A percentile compares a stretch with the other conserved stretches of the same genome.
These are phyloP conservation scores for Polietes domitor DNA, from an alignment of 2,888 invertebrate species.

Conservation along the genomic window DNA sequence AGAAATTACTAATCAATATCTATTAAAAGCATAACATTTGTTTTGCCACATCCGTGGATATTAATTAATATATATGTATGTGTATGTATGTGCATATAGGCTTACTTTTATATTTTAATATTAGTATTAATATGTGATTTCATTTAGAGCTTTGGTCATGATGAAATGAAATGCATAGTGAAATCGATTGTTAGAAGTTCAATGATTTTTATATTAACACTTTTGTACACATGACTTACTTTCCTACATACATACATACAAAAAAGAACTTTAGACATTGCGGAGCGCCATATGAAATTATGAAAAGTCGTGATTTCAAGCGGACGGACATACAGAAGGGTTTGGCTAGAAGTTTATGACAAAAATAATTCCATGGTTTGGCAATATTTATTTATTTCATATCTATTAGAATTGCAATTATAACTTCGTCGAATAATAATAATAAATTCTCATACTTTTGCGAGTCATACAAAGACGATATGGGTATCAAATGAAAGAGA, in stretches of 20 bases:
- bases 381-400: too few species aligned
- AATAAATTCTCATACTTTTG: too few species aligned
- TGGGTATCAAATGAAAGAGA: too few species aligned
- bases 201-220: conserved; percentile 52
- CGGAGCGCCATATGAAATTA: too few species aligned
- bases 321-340: too few species aligned
- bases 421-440: too few species aligned
- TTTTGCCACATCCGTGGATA: not conserved
- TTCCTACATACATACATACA: not conserved
- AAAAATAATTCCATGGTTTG: too few species aligned
- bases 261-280: not conserved
- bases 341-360: too few species aligned
- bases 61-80: conserved; percentile 5
- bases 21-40: not conserved
- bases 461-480: too few species aligned
- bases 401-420: too few species aligned
- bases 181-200: conserved; percentile 31
- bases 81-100: not conserved
- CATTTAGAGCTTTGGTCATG: conserved; percentile 72
- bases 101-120: too few species aligned
- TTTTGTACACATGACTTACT: conserved; percentile 7
- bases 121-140: not conserved
- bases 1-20: not conserved
- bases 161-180: conserved; percentile 11
- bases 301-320: too few species aligned